Percentiles rank a stretch among this genome's conserved stretches.
Conservation (phyloP, 2,113 vertebrate species). For the Crotalus helleri region DNA sequence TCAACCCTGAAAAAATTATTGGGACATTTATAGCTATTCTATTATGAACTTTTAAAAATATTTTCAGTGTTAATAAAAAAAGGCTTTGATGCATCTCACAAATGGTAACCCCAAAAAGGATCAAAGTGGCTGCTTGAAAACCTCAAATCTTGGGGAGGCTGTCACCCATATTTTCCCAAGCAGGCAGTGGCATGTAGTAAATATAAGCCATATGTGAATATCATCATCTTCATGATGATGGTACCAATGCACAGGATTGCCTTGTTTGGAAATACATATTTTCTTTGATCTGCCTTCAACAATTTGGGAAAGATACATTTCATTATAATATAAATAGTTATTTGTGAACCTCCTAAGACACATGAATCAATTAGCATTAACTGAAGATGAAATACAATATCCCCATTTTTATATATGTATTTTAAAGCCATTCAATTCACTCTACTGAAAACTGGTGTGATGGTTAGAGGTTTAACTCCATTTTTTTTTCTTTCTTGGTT, state of each 20-base stretch:
- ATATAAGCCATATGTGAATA: background rate
- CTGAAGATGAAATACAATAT: background rate
- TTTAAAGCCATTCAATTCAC: background rate
- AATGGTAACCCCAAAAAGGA: background rate
- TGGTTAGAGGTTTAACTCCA: background rate
- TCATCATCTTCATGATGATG: background rate
- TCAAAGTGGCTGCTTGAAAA: background rate
- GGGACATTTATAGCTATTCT: background rate
- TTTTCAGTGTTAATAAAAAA: background rate
- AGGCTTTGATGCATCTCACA: background rate
- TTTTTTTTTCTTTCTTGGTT: background rate
- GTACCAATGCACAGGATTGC: background rate
- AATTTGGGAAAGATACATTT: background rate
- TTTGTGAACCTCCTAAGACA: background rate
- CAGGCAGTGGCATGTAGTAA: background rate
- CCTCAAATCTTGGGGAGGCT: background rate
- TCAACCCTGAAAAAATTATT: background rate
- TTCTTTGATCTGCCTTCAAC: background rate
- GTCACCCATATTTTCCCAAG: background rate
- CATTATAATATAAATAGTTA: background rate
- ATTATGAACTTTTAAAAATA: background rate
- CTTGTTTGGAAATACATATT: too few species aligned
- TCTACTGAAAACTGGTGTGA: background rate
- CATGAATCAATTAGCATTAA: background rate
- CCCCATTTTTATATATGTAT: background rate